Evolutionary conservation across 2,797 vertebrate species (phyloP).

Genomic region (Fistularia commersonii): DNA sequence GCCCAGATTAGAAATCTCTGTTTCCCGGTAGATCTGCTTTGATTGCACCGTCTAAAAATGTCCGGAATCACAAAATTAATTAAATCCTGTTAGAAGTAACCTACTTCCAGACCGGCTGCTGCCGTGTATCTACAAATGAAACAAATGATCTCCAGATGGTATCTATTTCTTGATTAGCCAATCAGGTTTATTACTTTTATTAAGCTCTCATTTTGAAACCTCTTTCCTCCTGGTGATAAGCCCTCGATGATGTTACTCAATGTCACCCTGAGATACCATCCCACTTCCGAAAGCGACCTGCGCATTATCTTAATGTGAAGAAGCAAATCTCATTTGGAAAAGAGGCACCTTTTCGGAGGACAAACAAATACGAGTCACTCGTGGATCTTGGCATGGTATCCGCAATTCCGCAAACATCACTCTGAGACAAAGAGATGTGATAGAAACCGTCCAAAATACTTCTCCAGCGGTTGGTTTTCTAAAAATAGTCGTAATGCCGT

Average conservation of each 20-base stretch:
- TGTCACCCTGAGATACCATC: conserved; percentile 32
- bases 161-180: too few species aligned
- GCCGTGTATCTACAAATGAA: background rate
- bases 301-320: conserved; percentile 60
- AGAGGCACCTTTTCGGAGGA: conserved; percentile 48
- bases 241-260: conserved; percentile 45
- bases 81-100: conserved; percentile 45
- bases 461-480: too few species aligned
- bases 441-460: too few species aligned
- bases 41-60: conserved; percentile 69
- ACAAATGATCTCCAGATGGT: too few species aligned
- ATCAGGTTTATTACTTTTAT: too few species aligned
- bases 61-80: conserved; percentile 37
- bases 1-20: conserved; percentile 39
- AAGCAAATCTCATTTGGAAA: conserved; percentile 50
- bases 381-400: conserved; percentile 2
- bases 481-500: conserved; percentile 42
- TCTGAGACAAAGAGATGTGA: too few species aligned
- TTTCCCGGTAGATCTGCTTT: conserved; percentile 64
- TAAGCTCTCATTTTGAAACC: too few species aligned
- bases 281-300: conserved; percentile 20
- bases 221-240: too few species aligned
- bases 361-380: conserved; percentile 27
- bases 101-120: conserved; percentile 37
- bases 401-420: too few species aligned